These are phyloP conservation scores for Perca schrenkii DNA, from an alignment of 2,113 vertebrate genomes.

Conservation along the genomic window DNA sequence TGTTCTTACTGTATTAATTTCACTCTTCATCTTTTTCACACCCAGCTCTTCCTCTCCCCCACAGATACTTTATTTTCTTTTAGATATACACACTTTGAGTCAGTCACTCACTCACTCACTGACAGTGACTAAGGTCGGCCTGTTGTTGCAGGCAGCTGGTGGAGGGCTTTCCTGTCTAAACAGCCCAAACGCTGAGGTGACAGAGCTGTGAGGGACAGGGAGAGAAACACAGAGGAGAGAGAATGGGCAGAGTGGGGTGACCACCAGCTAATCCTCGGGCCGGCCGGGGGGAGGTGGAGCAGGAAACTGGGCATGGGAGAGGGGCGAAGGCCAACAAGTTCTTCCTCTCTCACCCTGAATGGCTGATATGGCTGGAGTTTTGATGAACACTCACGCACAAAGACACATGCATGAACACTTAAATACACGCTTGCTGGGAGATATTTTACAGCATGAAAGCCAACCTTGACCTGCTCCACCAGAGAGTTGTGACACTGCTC, in stretches of 20 bases:
- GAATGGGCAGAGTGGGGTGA: slow-evolving; percentile 67
- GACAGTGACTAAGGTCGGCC: slow-evolving; percentile 64
- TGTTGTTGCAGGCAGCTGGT: slow-evolving; percentile 81
- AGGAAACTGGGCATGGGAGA: slow-evolving; percentile 69
- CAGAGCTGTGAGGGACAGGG: slow-evolving; percentile 72
- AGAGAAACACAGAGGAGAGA: slow-evolving; percentile 52
- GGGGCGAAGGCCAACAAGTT: slow-evolving; percentile 48
- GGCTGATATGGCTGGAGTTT: slow-evolving; percentile 3
- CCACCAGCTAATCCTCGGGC: slow-evolving; percentile 65
- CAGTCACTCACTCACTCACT: slow-evolving; percentile 40
- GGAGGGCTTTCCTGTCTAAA: slow-evolving; percentile 81
- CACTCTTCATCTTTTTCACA: slow-evolving; percentile 44
- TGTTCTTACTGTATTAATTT: slow-evolving; percentile 40
- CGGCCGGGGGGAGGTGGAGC: slow-evolving; percentile 33
- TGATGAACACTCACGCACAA: slow-evolving; percentile 5
- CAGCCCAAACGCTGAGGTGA: slow-evolving; percentile 81
- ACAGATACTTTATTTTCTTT: slow-evolving; percentile 15
- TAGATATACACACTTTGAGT: slow-evolving; percentile 23
- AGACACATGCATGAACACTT: background rate
- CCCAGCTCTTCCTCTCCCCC: background rate
- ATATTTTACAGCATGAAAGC: slow-evolving; percentile 16
- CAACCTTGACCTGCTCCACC: slow-evolving; percentile 23
- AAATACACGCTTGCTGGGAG: slow-evolving; percentile 2
- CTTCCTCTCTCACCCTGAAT: slow-evolving; percentile 50
- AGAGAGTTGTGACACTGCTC: background rate